These are phyloP conservation scores for Piaya cayana DNA, from an alignment of 2,113 vertebrate genomes.

Conservation along the genomic window DNA sequence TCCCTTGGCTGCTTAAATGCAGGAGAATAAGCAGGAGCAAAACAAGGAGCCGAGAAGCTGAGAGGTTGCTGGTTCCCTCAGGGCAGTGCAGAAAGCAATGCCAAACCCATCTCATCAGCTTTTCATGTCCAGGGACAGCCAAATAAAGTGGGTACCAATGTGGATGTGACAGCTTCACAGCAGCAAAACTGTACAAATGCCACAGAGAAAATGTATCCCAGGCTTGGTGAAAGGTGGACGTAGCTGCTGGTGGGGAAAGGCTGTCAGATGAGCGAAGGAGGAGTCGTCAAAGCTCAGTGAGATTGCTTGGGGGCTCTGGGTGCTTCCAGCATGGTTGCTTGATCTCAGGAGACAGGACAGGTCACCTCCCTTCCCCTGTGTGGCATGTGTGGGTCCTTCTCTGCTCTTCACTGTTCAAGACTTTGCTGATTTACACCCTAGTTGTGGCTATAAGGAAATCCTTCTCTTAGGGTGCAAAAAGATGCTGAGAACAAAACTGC, in stretches of 20 bases:
- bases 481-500: no score
- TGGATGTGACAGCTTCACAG: fast-evolving
- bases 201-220: neutral
- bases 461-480: neutral
- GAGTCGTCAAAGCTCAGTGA: neutral
- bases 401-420: neutral
- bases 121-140: neutral
- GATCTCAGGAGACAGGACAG: neutral
- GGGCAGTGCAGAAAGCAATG: neutral
- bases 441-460: neutral
- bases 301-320: neutral
- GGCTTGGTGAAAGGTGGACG: neutral
- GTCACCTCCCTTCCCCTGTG: neutral
- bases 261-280: neutral
- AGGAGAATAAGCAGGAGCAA: neutral
- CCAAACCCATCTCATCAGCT: neutral
- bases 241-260: neutral
- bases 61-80: neutral
- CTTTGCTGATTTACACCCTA: neutral
- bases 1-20: neutral
- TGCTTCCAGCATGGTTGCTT: neutral
- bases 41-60: neutral
- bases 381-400: fast-evolving
- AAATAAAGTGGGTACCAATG: neutral
- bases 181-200: neutral